These are phyloP conservation scores for Aporophyla lueneburgensis DNA, from an alignment of 2,888 invertebrate genomes.

Conservation along the genomic window DNA sequence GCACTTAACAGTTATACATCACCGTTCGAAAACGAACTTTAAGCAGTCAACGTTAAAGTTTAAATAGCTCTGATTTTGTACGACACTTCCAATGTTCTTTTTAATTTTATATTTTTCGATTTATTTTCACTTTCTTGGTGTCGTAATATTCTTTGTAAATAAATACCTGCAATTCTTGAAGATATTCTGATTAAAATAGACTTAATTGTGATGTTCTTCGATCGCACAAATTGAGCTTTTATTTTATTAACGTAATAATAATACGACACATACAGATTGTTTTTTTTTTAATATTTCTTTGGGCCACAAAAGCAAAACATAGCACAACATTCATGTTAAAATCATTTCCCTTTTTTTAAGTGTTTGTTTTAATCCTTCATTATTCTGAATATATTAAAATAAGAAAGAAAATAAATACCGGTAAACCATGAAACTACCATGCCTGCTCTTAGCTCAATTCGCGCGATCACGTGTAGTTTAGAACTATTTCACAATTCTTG, in stretches of 20 bases:
- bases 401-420: neutral
- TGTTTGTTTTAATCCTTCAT: no score
- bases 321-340: no score
- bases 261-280: no score
- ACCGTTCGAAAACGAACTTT: conserved; percentile 42
- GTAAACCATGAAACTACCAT: neutral
- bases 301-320: no score
- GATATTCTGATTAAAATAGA: conserved; percentile 21
- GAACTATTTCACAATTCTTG: conserved; percentile 46
- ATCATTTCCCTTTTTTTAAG: no score
- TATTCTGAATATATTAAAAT: no score
- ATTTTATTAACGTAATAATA: no score
- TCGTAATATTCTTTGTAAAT: conserved; percentile 51
- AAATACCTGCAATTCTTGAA: conserved; percentile 33
- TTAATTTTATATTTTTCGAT: neutral
- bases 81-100: conserved; percentile 1
- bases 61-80: neutral
- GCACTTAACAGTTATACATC: conserved; percentile 62
- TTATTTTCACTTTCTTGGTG: conserved; percentile 10
- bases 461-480: conserved; percentile 52
- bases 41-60: neutral
- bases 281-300: no score
- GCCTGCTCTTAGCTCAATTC: conserved; percentile 52
- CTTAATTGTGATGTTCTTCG: conserved; percentile 36
- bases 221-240: conserved; percentile 74